A percentile compares a stretch with the other conserved stretches of the same genome.
phyloP scores from a whole-genome alignment of 2,113 vertebrate species.

The Malurus alboscapulatus region DNA sequence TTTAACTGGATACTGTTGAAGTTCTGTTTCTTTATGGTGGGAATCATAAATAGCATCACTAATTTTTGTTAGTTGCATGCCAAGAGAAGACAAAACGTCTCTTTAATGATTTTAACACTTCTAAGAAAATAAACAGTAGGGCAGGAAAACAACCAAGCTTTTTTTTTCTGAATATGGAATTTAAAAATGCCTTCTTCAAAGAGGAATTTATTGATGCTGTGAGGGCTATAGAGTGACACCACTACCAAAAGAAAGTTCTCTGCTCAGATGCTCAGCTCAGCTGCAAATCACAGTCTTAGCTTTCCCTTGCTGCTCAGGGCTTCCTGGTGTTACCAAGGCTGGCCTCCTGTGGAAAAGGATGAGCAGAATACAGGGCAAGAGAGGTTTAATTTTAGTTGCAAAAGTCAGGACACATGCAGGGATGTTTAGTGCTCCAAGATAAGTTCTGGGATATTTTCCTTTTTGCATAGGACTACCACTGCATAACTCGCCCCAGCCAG shows the following conservation, averaged over 20 bases:
- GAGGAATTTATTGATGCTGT: neutral
- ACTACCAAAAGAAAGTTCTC: neutral
- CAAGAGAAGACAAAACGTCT: neutral
- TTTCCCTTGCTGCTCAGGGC: fast-evolving
- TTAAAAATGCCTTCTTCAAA: neutral
- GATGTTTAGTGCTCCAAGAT: neutral
- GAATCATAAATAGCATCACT: neutral
- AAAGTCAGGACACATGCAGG: neutral
- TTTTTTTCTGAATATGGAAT: neutral
- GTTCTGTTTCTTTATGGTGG: neutral
- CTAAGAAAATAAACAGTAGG: neutral
- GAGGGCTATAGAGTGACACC: neutral
- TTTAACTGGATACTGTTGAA: neutral
- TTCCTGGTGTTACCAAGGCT: neutral
- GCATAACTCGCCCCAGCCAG: neutral
- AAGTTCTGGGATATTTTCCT: neutral
- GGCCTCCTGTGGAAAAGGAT: neutral
- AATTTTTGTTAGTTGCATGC: neutral
- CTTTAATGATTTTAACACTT: neutral
- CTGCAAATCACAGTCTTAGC: neutral
- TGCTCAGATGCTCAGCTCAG: neutral
- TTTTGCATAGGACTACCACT: neutral
- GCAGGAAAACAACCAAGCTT: neutral
- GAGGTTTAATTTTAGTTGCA: neutral
- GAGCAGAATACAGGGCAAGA: neutral